Evolutionary conservation across 2,888 invertebrate genomes (phyloP), one percentile per base, ranked within the genome.

Genomic region (Thalpophila matura): DNA sequence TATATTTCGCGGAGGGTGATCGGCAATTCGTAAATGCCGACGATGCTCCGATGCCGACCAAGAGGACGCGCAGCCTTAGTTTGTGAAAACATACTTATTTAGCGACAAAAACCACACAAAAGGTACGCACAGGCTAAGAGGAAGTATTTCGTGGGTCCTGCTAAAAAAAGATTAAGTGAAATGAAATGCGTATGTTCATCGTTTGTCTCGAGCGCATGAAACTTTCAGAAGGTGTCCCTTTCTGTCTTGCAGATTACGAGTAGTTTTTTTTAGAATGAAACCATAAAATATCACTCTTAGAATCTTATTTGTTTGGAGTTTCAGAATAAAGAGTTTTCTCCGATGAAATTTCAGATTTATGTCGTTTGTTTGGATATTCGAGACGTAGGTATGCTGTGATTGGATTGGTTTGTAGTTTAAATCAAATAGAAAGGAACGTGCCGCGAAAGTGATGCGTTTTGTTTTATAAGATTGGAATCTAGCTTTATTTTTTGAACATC

Each of bases 91-190:
- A n/a, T n/a, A n/a, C n/a, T n/a, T n/a, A n/a, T n/a, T n/a, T n/a
- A n/a, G n/a, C n/a, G n/a, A n/a, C n/a, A n/a, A n/a, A n/a, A n/a
- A n/a, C n/a, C n/a, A n/a, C n/a, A n/a, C n/a, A n/a, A n/a, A n/a
- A n/a, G n/a, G 14, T 14, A 49, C 7, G 27, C 20, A 10, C 1
- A 6, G 3, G 9, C 20, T 43, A 7, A 24, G 12, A n/a, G 10
- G 14, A n/a, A 18, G 2, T 14, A 7, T 22, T 43, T 27, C n/a
- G 6, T 18, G 56, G 33, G 5, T 3, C 16, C 22, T 55, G 49
- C 27, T 71, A 38, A 65, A 71, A 60, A 64, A 65, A 53, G 16
- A 71, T 61, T 29, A 56, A 43, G 16, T 4, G 18, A 58, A 66
- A 61, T 66, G 55, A 64, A 70, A 43, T 26, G 42, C 51, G 27